A percentile compares a stretch with the other conserved stretches of the same genome.
Conservation (phyloP, 2,888 invertebrate genomes). For the Drosophila siamana region DNA sequence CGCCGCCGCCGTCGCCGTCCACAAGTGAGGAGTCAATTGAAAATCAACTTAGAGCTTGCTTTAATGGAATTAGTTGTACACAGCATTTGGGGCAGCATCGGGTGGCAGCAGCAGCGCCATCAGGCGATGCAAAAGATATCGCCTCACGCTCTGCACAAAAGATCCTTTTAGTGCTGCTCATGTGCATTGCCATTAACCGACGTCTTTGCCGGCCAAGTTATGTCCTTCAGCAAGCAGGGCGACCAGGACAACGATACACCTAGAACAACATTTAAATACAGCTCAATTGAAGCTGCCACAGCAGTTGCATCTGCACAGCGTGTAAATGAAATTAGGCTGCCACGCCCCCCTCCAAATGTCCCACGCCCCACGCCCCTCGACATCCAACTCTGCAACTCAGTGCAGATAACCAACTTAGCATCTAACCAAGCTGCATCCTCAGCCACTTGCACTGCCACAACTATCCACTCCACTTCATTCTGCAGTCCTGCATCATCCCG, state of each 20-base stretch:
- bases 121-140: slow-evolving; percentile 44
- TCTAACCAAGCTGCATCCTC: slow-evolving; percentile 5
- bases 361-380: background rate
- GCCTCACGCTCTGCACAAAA: slow-evolving; percentile 4
- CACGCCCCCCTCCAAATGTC: slow-evolving; percentile 17
- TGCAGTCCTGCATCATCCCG: slow-evolving; percentile 3
- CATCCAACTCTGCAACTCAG: slow-evolving; percentile 1
- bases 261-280: slow-evolving; percentile 71
- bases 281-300: slow-evolving; percentile 59
- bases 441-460: too few relatives aligned
- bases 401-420: slow-evolving; percentile 23
- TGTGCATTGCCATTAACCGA: background rate
- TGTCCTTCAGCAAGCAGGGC: slow-evolving; percentile 1
- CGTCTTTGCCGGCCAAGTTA: background rate
- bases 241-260: too few relatives aligned
- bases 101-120: slow-evolving; percentile 22
- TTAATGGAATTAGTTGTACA: slow-evolving; percentile 80
- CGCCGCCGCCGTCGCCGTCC: background rate
- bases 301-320: background rate
- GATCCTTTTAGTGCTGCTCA: slow-evolving; percentile 7
- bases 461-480: too few relatives aligned
- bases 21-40: slow-evolving; percentile 82
- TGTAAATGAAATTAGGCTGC: slow-evolving; percentile 76
- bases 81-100: slow-evolving; percentile 36
- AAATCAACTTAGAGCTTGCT: slow-evolving; percentile 81